Percentiles rank a stretch among this genome's conserved stretches.
Conservation (phyloP, 2,797 vertebrate species). For the Spondyliosoma cantharus region DNA sequence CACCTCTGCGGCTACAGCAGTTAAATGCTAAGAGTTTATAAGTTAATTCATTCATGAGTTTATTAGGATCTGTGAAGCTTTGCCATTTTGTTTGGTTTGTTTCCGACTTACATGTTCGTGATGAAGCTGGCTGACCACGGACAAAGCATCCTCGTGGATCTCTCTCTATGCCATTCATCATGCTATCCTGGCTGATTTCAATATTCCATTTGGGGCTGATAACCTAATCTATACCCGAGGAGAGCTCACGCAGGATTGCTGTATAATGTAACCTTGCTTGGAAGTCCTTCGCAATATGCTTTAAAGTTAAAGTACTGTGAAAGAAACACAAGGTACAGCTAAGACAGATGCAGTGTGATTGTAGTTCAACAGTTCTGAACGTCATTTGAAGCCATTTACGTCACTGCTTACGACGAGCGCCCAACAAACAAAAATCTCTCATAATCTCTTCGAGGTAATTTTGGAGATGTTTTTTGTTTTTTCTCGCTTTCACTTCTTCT, state of each 20-base stretch:
- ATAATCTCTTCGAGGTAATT: background rate
- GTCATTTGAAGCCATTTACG: background rate
- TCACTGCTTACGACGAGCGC: background rate
- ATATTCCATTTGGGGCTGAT: slow-evolving; percentile 23
- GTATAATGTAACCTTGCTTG: slow-evolving; percentile 24
- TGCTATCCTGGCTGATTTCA: slow-evolving; percentile 3
- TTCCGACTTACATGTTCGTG: background rate
- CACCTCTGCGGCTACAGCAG: too few species aligned
- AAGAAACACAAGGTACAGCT: background rate
- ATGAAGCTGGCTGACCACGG: background rate
- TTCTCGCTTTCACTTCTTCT: background rate
- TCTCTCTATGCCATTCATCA: slow-evolving; percentile 6
- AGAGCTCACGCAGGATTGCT: slow-evolving; percentile 16
- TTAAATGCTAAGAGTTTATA: too few species aligned
- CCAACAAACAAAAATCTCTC: background rate
- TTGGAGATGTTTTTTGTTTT: too few species aligned
- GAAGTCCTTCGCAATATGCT: slow-evolving; percentile 11
- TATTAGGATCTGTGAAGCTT: too few species aligned
- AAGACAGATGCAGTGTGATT: background rate
- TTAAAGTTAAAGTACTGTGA: background rate
- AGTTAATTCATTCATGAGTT: too few species aligned
- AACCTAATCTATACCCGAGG: slow-evolving; percentile 27
- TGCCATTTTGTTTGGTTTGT: too few species aligned
- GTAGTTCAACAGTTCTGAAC: background rate
- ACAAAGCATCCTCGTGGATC: background rate